These are phyloP conservation scores for Neuroscelio doddi DNA, from an alignment of 2,888 invertebrate species.

Conservation along the genomic window DNA sequence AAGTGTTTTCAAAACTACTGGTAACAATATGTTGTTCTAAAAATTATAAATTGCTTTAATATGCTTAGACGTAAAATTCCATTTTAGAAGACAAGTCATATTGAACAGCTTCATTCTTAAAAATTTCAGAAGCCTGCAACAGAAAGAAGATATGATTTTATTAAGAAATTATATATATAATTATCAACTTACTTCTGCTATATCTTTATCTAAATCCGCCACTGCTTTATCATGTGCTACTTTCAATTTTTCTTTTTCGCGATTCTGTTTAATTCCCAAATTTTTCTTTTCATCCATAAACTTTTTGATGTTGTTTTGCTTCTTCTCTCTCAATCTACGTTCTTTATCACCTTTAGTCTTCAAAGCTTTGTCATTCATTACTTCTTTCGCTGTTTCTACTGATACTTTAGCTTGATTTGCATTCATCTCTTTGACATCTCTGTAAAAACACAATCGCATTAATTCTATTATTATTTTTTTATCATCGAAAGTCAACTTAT, in stretches of 20 bases:
- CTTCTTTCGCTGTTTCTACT: conserved; percentile 79
- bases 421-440: conserved; percentile 79
- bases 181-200: conserved; percentile 67
- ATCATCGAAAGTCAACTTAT: too few relatives aligned
- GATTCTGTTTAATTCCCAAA: conserved; percentile 75
- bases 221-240: conserved; percentile 76
- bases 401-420: conserved; percentile 78
- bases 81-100: conserved; percentile 70
- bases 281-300: conserved; percentile 78
- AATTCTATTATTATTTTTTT: too few relatives aligned
- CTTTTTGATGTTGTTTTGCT: conserved; percentile 79
- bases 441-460: conserved; percentile 56
- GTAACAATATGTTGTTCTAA: too few relatives aligned
- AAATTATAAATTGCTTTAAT: too few relatives aligned
- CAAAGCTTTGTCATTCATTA: conserved; percentile 78
- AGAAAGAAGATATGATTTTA: conserved; percentile 25
- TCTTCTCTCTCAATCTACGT: conserved; percentile 76
- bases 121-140: conserved; percentile 71
- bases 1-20: too few relatives aligned
- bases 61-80: conserved; percentile 72
- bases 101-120: conserved; percentile 72
- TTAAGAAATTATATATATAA: neutral
- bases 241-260: conserved; percentile 76
- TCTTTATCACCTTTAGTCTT: conserved; percentile 81
- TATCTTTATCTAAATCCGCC: conserved; percentile 72